These are phyloP conservation scores for Sibirionetta formosa DNA, from an alignment of 2,797 vertebrate species.

Conservation along the genomic window DNA sequence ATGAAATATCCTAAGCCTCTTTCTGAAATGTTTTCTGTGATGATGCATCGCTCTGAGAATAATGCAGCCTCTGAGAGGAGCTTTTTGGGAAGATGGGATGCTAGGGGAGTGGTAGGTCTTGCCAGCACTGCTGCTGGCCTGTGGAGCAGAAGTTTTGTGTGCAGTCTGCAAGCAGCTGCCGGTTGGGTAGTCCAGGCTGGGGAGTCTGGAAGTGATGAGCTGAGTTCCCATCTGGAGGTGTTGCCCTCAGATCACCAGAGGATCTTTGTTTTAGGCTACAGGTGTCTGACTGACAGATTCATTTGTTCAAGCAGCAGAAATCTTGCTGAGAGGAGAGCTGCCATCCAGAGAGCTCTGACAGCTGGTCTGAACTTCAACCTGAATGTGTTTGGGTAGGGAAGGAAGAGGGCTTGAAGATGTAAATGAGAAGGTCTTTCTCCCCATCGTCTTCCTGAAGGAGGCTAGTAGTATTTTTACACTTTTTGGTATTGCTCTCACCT, in stretches of 20 bases:
- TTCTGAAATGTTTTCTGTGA: conserved; percentile 69
- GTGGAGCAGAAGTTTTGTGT: conserved; percentile 25
- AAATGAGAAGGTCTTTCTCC: neutral
- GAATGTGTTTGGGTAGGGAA: conserved; percentile 11
- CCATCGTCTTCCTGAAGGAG: neutral
- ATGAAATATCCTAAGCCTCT: conserved; percentile 45
- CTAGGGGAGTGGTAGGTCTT: conserved; percentile 20
- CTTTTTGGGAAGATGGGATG: conserved; percentile 38
- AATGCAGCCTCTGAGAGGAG: conserved; percentile 11
- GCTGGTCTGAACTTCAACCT: conserved; percentile 12
- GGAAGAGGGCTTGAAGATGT: neutral
- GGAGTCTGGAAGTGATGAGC: conserved; percentile 2
- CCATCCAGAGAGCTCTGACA: conserved; percentile 15
- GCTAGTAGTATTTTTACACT: neutral
- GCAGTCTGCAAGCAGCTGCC: conserved; percentile 45
- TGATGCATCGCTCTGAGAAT: conserved; percentile 46
- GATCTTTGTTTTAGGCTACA: neutral
- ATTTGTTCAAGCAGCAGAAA: neutral
- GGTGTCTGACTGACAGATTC: conserved; percentile 9
- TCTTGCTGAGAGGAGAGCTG: conserved; percentile 22
- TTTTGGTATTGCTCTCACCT: neutral
- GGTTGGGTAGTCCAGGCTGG: conserved; percentile 10
- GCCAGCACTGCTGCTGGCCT: conserved; percentile 13
- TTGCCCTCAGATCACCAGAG: conserved; percentile 30
- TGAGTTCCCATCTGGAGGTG: neutral